Conservation (phyloP, 2,797 vertebrate genomes). For the Propithecus perrieri region DNA sequence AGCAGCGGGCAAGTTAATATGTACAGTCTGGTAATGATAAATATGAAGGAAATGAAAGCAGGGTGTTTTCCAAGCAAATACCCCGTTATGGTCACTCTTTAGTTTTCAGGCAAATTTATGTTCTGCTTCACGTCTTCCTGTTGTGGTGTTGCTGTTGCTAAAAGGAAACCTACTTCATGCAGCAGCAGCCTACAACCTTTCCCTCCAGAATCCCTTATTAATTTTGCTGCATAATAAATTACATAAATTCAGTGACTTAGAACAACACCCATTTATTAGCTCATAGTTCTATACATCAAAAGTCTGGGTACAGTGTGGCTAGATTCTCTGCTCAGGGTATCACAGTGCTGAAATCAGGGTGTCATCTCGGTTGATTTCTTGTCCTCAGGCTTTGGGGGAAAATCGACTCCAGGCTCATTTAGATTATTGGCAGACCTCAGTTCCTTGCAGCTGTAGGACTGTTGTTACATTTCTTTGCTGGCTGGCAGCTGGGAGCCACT, state of each 20-base stretch:
- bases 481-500: not conserved
- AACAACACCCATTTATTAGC: not conserved
- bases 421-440: not conserved
- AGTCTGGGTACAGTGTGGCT: not conserved
- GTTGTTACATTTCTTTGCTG: not conserved
- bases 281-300: not conserved
- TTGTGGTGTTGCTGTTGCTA: not conserved
- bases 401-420: not conserved
- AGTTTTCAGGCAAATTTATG: conserved; percentile 19
- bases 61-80: not conserved
- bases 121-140: not conserved
- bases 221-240: not conserved
- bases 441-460: not conserved
- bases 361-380: not conserved
- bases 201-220: not conserved
- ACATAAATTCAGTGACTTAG: not conserved
- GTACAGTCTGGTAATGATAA: not conserved
- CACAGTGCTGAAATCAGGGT: not conserved
- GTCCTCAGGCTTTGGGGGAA: not conserved
- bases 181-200: not conserved
- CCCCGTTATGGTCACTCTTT: not conserved
- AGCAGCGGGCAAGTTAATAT: not conserved
- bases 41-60: conserved; percentile 8
- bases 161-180: not conserved
- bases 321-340: not conserved